Evolutionary conservation across 2,797 vertebrate species (phyloP), one percentile per base, ranked within the genome.

Genomic region (Carduelis carduelis): DNA sequence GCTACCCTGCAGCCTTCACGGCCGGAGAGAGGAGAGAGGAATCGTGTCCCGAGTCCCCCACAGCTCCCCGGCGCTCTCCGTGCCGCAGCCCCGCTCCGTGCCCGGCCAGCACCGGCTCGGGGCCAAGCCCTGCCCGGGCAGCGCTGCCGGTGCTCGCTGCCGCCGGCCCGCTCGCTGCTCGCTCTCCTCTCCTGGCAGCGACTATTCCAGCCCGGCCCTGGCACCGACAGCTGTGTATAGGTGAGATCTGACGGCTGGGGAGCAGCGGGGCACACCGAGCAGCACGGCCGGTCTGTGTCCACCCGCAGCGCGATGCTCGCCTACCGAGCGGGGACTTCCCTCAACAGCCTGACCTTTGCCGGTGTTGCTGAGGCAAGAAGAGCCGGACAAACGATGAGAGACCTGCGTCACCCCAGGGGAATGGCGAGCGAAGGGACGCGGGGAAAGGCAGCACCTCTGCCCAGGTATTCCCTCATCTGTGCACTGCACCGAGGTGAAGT

Each of bases 271-370:
- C 16, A 9, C 34, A 2, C 56, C 23, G 52, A 68, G 63, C 66
- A 3, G 39, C 24, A 0, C 10, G 12, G 24, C 0, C 28, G 0
- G 5, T 1, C 24, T 0, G 5, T 1, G 66, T 19, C 13, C 37
- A 2, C n/a, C 35, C 3, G n/a, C 49, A 74, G 41, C 39, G 11
- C 56, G 24, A 14, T 8, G 69, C 49, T 9, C 49, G 10, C 52
- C 55, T 39, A 39, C 39, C 24, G 46, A 34, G 89, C 69, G 1
- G 41, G 0, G 72, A 11, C 21, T 82, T 12, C 15, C 69, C 8
- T 12, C 47, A 27, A 43, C 4, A 12, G 28, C 69, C 87, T 76
- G 76, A 49, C 44, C 78, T 65, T 41, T 16, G 65, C 61, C 49
- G 22, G 9, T 4, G 46, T 4, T 81, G 26, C 11, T 27, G 70